Base-by-base conservation (phyloP, 2,113 vertebrate species). In the Sapajus apella region DNA sequence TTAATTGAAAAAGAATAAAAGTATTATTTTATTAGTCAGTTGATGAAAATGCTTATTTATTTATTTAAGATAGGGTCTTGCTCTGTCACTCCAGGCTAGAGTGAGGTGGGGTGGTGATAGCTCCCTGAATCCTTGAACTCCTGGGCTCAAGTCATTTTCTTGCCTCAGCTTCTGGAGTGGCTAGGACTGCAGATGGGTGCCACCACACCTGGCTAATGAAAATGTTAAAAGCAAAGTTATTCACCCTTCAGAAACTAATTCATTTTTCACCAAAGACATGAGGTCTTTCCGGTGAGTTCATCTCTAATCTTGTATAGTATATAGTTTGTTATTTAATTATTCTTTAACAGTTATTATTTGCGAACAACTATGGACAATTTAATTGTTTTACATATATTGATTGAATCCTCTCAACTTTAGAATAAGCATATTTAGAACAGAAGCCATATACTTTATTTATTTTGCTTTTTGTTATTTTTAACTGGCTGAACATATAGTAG, bases 241-340 rank as follows among this genome's bases (percentile, higher is more conserved):
- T 3, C 37, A 85, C 73, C 5, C 16, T 95, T 68, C 14, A 87
- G 90, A n/a, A 14, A 81, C 20, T 87, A 61, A 58, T 21, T 88
- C 66, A 85, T 6, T 23, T 43, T 35, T 23, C 7, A 50, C 66
- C n/a, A 81, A 43, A 16, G 86, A 73, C 3, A 80, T 50, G 61
- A 77, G 32, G 5, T 40, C n/a, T 81, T 87, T 87, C 32, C 1
- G 58, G 45, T 82, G 80, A 83, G 27, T 87, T 94, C 8, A n/a
- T 90, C 45, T 81, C 32, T 68, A 25, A 92, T 94, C 23, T 50
- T 84, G 1, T 47, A 11, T 25, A 66, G 52, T 73, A n/a, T 64
- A 68, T 20, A 82, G 43, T 90, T 95, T 93, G 14, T 87, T 90
- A 68, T 10, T 93, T 96, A 90, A 73, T 79, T 61, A 89, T 76